These are phyloP conservation scores for Leucania comma DNA, from an alignment of 2,888 invertebrate genomes.

Conservation along the genomic window DNA sequence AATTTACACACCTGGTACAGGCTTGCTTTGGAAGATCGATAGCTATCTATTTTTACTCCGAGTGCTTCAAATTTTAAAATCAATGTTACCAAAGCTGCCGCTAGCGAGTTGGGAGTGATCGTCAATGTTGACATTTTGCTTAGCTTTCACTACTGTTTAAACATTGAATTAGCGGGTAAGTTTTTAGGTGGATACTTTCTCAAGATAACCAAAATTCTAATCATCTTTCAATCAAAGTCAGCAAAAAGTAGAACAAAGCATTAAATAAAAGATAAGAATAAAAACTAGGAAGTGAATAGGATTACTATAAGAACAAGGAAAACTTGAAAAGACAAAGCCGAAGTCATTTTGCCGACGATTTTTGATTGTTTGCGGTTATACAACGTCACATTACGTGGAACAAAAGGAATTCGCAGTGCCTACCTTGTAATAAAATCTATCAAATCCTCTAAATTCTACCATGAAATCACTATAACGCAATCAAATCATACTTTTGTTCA, in stretches of 20 bases:
- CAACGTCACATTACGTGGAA: constrained; percentile 9
- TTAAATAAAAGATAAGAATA: constrained; percentile 16
- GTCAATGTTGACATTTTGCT: constrained; percentile 48
- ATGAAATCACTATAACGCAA: constrained; percentile 19
- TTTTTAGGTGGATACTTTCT: constrained; percentile 24
- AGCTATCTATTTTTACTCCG: constrained; percentile 45
- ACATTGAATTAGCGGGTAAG: constrained; percentile 35
- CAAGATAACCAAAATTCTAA: constrained; percentile 14
- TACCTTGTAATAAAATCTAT: constrained; percentile 22
- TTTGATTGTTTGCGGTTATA: constrained; percentile 25
- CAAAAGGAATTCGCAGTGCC: constrained; percentile 16
- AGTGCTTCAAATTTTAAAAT: constrained; percentile 31
- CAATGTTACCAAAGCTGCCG: constrained; percentile 21
- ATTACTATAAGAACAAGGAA: constrained; percentile 33
- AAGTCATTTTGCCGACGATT: constrained; percentile 19
- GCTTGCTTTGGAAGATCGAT: constrained; percentile 46
- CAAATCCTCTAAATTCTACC: constrained; percentile 11
- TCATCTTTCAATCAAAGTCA: constrained; percentile 7
- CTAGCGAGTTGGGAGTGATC: constrained; percentile 5
- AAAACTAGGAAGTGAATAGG: constrained; percentile 41
- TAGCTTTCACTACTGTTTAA: constrained; percentile 48
- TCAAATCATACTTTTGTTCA: constrained; percentile 12
- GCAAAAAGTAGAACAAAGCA: constrained; percentile 24
- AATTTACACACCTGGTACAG: constrained; percentile 43
- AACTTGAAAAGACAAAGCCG: constrained; percentile 28